Evolutionary conservation across 2,113 vertebrate genomes (phyloP).

Genomic region (Empidonax traillii): DNA sequence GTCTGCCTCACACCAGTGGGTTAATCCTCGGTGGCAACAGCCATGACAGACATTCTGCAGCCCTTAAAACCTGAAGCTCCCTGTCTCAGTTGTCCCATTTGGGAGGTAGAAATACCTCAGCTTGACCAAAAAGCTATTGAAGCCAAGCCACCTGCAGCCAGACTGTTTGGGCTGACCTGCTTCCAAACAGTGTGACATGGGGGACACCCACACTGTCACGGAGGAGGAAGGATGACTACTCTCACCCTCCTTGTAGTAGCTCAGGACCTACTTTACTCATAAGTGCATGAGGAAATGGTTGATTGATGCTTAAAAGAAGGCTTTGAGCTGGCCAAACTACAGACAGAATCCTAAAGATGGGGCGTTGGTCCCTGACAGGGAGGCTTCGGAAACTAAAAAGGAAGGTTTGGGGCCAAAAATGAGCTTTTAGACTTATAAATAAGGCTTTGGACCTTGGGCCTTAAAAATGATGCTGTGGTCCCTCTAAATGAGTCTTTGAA

Average conservation of each 20-base stretch:
- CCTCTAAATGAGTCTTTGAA: background rate
- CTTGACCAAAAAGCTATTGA: background rate
- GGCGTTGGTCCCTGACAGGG: background rate
- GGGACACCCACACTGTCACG: background rate
- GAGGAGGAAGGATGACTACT: background rate
- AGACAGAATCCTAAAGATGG: background rate
- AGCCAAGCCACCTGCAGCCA: background rate
- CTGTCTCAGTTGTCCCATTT: background rate
- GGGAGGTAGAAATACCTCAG: fast-evolving
- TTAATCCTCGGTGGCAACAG: background rate
- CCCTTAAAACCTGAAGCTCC: background rate
- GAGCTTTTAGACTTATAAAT: background rate
- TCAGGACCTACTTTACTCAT: background rate
- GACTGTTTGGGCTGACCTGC: background rate
- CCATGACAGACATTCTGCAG: background rate
- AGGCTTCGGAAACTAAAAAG: background rate
- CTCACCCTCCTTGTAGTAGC: background rate
- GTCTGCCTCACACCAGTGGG: background rate
- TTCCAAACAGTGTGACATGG: background rate
- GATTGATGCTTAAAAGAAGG: background rate
- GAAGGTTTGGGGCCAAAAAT: background rate
- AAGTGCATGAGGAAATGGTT: background rate
- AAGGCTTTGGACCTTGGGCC: background rate
- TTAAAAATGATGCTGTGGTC: background rate
- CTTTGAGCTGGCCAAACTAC: background rate